Conservation (phyloP, 2,888 invertebrate species). For the Oscheius sp. region DNA sequence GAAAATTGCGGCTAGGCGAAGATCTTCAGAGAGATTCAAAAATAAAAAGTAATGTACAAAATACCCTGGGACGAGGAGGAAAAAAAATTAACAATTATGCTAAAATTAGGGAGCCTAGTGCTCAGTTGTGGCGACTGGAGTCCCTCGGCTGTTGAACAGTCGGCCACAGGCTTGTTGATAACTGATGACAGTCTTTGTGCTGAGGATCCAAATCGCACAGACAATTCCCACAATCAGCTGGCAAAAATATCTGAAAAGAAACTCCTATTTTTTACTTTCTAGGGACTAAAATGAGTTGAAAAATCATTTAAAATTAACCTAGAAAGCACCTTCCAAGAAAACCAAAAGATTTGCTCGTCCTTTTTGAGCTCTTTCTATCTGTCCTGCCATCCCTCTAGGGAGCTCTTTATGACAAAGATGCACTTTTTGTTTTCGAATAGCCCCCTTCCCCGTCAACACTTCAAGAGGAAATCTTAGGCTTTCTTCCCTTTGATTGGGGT, state of each 20-base stretch:
- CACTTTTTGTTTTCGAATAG: too few species aligned
- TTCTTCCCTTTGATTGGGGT: too few species aligned
- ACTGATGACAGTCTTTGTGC: constrained; percentile 89
- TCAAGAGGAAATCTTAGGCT: too few species aligned
- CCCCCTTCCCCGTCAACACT: too few species aligned
- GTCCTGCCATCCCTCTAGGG: too few species aligned
- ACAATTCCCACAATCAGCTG: constrained; percentile 92
- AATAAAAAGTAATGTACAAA: background rate
- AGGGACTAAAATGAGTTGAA: background rate
- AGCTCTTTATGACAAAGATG: too few species aligned
- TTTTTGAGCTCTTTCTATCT: too few species aligned
- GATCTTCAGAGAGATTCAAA: constrained; percentile 12
- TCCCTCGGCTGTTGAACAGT: constrained; percentile 37
- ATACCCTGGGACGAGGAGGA: background rate
- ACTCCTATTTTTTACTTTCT: too few species aligned
- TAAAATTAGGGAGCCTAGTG: constrained; percentile 31
- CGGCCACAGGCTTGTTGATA: constrained; percentile 75
- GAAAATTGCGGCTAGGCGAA: background rate
- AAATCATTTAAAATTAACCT: too few species aligned
- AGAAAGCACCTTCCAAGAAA: too few species aligned
- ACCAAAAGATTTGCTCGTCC: too few species aligned
- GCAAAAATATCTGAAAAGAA: constrained; percentile 80
- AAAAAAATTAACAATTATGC: constrained; percentile 11
- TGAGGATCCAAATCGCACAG: constrained; percentile 96
- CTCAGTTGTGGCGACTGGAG: constrained; percentile 50